Base-by-base conservation (phyloP, 2,888 invertebrate genomes). In the Drosophila acutilabella region DNA sequence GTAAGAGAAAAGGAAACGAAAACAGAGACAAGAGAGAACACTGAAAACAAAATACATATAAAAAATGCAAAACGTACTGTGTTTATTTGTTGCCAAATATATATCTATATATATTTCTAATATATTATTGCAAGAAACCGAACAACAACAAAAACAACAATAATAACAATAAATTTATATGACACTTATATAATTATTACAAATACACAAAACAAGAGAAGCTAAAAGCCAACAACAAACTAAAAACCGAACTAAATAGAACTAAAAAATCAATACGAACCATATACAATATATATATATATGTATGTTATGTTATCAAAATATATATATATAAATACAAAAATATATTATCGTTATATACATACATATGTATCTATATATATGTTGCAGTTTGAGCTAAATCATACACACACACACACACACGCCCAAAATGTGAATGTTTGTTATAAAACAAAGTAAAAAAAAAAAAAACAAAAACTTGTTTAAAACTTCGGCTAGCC, bases 21-120 rank as follows among this genome's bases (percentile, higher is more conserved):
- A 30, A 26, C 54, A 71, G 57, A 77, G 62, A 77, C 64, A 73
- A 75, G 42, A 75, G 66, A 71, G 67, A 70, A 64, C 71, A 50
- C 33, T 50, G 48, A 50, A 33, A 33, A 40, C 4, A 36, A 13
- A 18, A 36, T 13, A 88, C 68, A 89, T 74, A 72, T 74, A 74
- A 74, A 75, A n/a, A 75, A 74, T 30, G 26, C 26, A 77, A 87
- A 92, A 90, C 92, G 91, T 92, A 92, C 92, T 91, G 91, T 92
- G 92, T 92, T 91, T 91, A 92, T 91, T 92, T 91, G 91, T 91
- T 91, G 92, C 91, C 91, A 91, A 91, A 91, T 84, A 91, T 88
- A 81, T 89, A 90, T 78, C 57, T 74, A 88, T 86, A 85, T 84
- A 88, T 87, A 82, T 88, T 73, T 81, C 59, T 81, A 65, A 88